Evolutionary conservation across 2,797 vertebrate species (phyloP).

Genomic region (Phalloptychus januarius): DNA sequence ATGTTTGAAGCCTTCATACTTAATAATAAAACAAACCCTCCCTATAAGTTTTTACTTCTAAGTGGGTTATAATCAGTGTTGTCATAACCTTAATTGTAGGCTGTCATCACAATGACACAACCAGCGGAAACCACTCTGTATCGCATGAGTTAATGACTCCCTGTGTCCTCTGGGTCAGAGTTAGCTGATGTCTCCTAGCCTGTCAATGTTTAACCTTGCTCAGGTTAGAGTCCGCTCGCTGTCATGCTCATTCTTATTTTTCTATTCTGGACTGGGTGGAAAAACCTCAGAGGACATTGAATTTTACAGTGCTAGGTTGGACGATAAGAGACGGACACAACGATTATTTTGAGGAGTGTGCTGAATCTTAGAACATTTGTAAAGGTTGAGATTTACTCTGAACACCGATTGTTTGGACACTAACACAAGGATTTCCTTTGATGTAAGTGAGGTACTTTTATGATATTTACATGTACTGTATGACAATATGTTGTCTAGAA

Average conservation of each 20-base stretch:
- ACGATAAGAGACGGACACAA: background rate
- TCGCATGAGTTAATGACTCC: conserved; percentile 56
- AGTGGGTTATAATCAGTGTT: background rate
- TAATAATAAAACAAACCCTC: conserved; percentile 3
- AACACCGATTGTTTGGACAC: conserved; percentile 34
- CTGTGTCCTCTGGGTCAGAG: conserved; percentile 13
- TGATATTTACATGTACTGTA: conserved; percentile 41
- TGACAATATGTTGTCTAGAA: conserved; percentile 25
- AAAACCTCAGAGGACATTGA: conserved; percentile 27
- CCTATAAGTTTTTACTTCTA: conserved; percentile 7
- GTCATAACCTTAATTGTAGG: conserved; percentile 10
- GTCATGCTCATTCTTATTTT: conserved; percentile 43
- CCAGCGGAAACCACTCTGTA: conserved; percentile 8
- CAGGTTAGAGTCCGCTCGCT: conserved; percentile 76
- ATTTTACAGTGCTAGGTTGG: conserved; percentile 12
- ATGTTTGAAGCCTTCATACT: background rate
- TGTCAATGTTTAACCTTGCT: conserved; percentile 80
- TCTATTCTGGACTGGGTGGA: conserved; percentile 5
- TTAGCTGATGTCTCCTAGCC: conserved; percentile 39
- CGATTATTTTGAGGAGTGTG: conserved; percentile 3
- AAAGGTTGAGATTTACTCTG: conserved; percentile 33
- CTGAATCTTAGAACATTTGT: conserved; percentile 32
- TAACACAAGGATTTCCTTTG: conserved; percentile 50
- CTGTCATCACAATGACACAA: conserved; percentile 16
- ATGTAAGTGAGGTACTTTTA: conserved; percentile 65